Percentiles rank a stretch among this genome's conserved stretches.
Conservation (phyloP, 2,797 vertebrate species). For the Propithecus perrieri region DNA sequence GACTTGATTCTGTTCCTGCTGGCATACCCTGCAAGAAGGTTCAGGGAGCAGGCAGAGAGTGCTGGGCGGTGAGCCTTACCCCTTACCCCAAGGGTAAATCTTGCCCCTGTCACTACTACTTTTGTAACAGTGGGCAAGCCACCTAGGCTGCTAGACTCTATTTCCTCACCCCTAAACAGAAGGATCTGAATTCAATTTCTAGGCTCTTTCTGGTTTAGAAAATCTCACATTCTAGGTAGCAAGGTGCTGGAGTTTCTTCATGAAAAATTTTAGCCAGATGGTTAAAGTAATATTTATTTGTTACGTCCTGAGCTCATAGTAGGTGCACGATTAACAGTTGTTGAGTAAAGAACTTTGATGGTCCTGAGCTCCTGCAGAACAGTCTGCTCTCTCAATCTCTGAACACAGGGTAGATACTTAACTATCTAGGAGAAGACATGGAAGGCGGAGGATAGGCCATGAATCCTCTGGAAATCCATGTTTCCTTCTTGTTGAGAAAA, state of each 20-base stretch:
- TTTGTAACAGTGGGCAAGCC: not conserved
- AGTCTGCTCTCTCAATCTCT: not conserved
- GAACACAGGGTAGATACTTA: not conserved
- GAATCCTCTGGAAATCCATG: not conserved
- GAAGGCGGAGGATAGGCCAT: fast-evolving
- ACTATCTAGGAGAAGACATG: not conserved
- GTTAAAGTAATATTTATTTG: not conserved
- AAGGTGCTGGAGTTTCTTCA: not conserved
- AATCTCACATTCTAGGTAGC: not conserved
- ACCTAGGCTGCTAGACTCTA: not conserved
- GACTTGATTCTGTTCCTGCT: not conserved
- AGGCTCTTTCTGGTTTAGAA: not conserved
- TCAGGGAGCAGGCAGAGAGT: not conserved
- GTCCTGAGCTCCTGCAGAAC: not conserved
- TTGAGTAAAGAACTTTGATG: not conserved
- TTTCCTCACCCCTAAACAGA: not conserved
- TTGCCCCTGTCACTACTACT: not conserved
- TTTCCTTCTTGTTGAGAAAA: constrained; percentile 20
- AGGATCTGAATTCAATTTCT: not conserved
- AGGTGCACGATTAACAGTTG: not conserved
- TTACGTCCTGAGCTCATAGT: not conserved
- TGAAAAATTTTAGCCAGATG: not conserved
- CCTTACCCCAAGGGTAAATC: too few species aligned
- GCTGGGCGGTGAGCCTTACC: not conserved
- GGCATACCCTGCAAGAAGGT: not conserved